Evolutionary conservation across 2,888 invertebrate species (phyloP), one percentile per base, ranked within the genome.

Genomic region (Ethmia dodecea): DNA sequence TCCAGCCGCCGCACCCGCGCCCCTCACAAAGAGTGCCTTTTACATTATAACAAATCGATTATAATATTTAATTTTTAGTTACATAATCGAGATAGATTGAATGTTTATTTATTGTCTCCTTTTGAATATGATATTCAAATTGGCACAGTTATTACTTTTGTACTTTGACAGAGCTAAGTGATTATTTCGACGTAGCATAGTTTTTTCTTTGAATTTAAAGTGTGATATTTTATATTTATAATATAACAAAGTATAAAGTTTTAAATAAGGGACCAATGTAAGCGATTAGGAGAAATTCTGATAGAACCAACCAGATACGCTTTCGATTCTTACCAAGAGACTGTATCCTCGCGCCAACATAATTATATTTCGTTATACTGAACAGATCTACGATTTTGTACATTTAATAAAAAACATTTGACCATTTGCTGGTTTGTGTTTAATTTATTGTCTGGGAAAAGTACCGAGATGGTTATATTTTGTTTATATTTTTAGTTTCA

Each of bases 201-300:
- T 73, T 77, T 79, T 72, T 76, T 64, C 64, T 79, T 84, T 81
- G 81, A 84, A 83, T 83, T 81, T 81, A 83, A 84, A 81, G 86
- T 84, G 86, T 86, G 86, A 86, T 86, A 86, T 86, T 84, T 84
- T 83, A 78, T 81, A 83, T 83, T 83, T 81, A 83, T n/a, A n/a
- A n/a, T 83, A 78, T 81, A 81, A 81, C 73, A 83, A 81, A 80
- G 80, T 81, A 80, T 69, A 78, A 80, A 75, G 78, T 78, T 83
- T 80, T 77, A 80, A 81, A 73, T 81, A 84, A 84, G 86, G 86
- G 84, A 86, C 86, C 84, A 86, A 86, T 83, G 67, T 84, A 77
- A 73, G 69, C 75, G 75, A 77, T 79, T 80, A 84, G 81, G 77
- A 79, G 79, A 81, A 81, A 81, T 79, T 81, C 79, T 78, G 77